Evolutionary conservation across 2,888 invertebrate genomes (phyloP), one percentile per base, ranked within the genome.

Genomic region (Asteroscopus sphinx): DNA sequence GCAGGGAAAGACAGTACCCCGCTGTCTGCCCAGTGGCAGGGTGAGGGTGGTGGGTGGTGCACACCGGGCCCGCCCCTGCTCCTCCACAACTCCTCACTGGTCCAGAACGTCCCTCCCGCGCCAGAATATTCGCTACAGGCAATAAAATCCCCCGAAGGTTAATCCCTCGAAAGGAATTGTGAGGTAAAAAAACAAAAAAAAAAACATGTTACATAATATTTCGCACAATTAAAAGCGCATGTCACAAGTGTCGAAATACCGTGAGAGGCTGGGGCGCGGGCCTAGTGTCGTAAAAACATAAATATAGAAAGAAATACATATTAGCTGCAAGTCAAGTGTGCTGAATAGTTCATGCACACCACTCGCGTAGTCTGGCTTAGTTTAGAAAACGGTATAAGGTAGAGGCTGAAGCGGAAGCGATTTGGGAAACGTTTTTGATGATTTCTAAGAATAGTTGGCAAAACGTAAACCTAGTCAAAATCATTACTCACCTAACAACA

Each of bases 261-360:
- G 16, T 41, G 36, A 46, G 61, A 68, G 53, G 37, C 11, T 42
- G 54, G 40, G 52, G 44, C 32, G 49, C 44, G 40, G 35, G 16
- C 45, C 62, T 62, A 68, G 63, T 64, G 63, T 63, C 35, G 68
- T 72, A 73, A 67, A 67, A 65, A 76, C 73, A 76, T 73, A 79
- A 75, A 76, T 78, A 78, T 68, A 79, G 72, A 73, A 78, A 79
- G 75, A 81, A 82, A 85, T 81, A 84, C 83, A 85, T n/a, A n/a
- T 86, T 86, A 86, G 79, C 82, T 77, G 64, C 77, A 69, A 76
- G 83, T 70, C 76, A 70, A 75, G 76, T 41, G 82, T 75, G 61
- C 83, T 86, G 86, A 79, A 85, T 83, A 86, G 86, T 85, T 85
- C 87, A 79, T 86, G 73, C 72, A 83, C 85, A 81, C 86, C 86